Evolutionary conservation across 2,888 invertebrate genomes (phyloP), one percentile per base, ranked within the genome.

Genomic region (Eupithecia centaureata): DNA sequence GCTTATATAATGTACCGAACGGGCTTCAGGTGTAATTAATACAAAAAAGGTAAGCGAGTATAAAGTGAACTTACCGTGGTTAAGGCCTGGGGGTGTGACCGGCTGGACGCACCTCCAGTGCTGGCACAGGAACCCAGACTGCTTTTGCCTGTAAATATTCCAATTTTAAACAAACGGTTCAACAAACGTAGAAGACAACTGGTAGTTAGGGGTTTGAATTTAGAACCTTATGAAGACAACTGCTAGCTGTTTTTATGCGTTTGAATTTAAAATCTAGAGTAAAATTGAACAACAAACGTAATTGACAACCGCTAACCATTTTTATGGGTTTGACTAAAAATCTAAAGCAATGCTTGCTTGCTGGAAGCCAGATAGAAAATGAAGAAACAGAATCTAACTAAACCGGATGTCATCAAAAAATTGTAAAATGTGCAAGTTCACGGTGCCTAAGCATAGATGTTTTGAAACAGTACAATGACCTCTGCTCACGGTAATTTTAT

Each of bases 121-220:
- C 95, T 95, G 82, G 95, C 95, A 90, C 95, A 95, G 91, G 95
- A 95, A 94, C 95, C 95, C 95, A 94, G 96, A 94, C 92, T 93
- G 94, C 86, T 91, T 92, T 94, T 94, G 81, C 93, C 93, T 93
- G 81, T 57, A 63, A 65, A 58, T 28, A 12, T 28, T 47, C 22
- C 7, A 18, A 47, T 47, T 12, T 22, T 47, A 47, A 47, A 22
- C 47, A 47, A 42, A 47, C 47, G 22, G 47, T 10, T 47, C 22
- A 18, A 47, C 47, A 47, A 47, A 2, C 47, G 3, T 10, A 2
- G n/a, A 42, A 8, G 38, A 47, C 22, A 12, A 42, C 3, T 10
- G 42, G 2, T 18, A 3, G 22, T 47, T 22, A 18, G 8, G 10
- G 0, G 8, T 42, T 42, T 1, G 18, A 22, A n/a, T n/a, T n/a